Percentiles rank a stretch among this genome's conserved stretches.
Evolutionary conservation across 2,113 vertebrate genomes (phyloP).

Genomic region (rat (Rattus norvegicus)): GRCr8 NC_086022.1:8262501-8263000

Average conservation of each 20-base stretch:
- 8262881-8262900: not conserved
- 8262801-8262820: not conserved
- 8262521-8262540: not conserved
- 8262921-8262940: not conserved
- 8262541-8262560: fast-evolving
- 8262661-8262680: not conserved
- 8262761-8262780: not conserved
- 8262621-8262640: not conserved
- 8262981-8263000: no score
- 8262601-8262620: fast-evolving
- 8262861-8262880: not conserved
- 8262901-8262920: no score
- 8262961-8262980: no score
- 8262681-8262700: fast-evolving
- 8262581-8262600: fast-evolving
- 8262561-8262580: no score
- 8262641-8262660: not conserved
- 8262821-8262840: not conserved
- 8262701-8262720: fast-evolving
- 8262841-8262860: not conserved
- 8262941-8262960: no score
- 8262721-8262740: no score
- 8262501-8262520: not conserved
- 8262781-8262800: not conserved
- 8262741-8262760: fast-evolving